Evolutionary conservation across 2,888 invertebrate species (phyloP).

Genomic region (Diloba caeruleocephala): DNA sequence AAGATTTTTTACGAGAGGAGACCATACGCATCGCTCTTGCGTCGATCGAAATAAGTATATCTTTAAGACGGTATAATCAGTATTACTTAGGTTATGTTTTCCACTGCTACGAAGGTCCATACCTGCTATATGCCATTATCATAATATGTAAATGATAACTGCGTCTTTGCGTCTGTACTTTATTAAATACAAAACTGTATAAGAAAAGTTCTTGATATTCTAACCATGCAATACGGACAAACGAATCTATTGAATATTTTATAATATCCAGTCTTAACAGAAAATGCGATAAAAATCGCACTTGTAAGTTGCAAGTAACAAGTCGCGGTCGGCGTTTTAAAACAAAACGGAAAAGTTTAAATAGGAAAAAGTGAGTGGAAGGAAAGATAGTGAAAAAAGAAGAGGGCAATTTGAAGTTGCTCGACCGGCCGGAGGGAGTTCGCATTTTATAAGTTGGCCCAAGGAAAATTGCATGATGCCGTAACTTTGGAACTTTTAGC

Average conservation of each 20-base stretch:
- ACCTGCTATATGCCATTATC: too few species aligned
- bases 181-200: not conserved
- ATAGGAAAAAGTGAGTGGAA: constrained; percentile 85
- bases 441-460: constrained; percentile 80
- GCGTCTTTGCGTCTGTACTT: too few species aligned
- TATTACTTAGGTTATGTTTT: too few species aligned
- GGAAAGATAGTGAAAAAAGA: constrained; percentile 86
- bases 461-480: constrained; percentile 76
- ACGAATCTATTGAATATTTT: constrained; percentile 45
- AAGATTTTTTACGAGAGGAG: too few species aligned
- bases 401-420: constrained; percentile 85
- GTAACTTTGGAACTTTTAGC: constrained; percentile 68
- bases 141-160: too few species aligned
- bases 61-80: too few species aligned
- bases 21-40: too few species aligned
- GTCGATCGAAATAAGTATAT: too few species aligned
- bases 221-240: constrained; percentile 40
- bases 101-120: too few species aligned
- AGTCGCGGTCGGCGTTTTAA: constrained; percentile 71
- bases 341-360: constrained; percentile 86
- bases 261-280: constrained; percentile 44
- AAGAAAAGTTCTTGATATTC: not conserved
- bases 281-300: constrained; percentile 56
- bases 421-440: constrained; percentile 69
- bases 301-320: constrained; percentile 47